phyloP scores from a whole-genome alignment of 2,797 vertebrate genomes.

The Acanthornis magna region DNA sequence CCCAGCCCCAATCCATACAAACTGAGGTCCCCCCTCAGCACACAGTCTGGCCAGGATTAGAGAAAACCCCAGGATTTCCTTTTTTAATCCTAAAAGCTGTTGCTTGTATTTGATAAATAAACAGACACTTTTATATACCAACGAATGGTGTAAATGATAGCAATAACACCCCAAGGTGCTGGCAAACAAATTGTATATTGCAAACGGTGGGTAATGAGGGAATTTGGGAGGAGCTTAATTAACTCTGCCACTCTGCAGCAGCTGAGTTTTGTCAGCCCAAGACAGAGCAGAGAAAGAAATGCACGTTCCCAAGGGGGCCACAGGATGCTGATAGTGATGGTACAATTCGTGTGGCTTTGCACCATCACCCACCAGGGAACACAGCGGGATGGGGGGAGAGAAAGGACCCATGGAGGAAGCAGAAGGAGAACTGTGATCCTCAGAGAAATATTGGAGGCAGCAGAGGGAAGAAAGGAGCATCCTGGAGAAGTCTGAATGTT shows the following conservation, averaged over 20 bases:
- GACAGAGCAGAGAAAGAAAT: background rate
- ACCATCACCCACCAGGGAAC: background rate
- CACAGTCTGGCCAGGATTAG: background rate
- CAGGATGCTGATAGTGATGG: background rate
- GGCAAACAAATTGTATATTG: background rate
- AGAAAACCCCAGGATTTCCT: background rate
- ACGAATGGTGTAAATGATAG: background rate
- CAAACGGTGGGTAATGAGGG: background rate
- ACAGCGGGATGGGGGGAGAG: accelerated
- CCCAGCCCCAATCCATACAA: background rate
- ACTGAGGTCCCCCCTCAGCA: background rate
- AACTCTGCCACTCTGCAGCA: background rate
- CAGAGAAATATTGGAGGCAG: background rate
- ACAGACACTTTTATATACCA: background rate
- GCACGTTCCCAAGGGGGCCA: accelerated
- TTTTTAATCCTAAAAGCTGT: background rate
- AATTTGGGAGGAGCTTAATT: background rate
- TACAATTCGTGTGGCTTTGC: background rate
- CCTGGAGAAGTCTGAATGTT: background rate
- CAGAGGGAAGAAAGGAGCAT: background rate
- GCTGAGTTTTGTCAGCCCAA: background rate
- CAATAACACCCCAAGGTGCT: background rate
- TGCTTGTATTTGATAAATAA: background rate
- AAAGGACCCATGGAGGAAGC: accelerated
- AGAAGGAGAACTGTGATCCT: background rate